Evolutionary conservation across 2,888 invertebrate species (phyloP).

Genomic region (Dendrolimus houi): DNA sequence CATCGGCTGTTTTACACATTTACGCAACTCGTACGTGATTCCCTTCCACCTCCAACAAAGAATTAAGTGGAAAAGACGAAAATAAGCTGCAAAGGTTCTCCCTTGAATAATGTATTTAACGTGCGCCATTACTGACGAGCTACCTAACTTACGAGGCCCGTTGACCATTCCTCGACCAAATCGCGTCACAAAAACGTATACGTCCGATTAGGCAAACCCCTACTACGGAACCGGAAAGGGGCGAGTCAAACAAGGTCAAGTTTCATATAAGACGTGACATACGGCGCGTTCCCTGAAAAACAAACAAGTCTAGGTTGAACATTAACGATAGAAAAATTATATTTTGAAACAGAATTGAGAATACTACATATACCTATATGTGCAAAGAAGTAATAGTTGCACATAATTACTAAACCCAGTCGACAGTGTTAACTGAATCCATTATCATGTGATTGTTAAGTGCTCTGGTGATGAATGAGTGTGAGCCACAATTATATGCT

Average conservation of each 20-base stretch:
- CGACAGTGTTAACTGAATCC: no score
- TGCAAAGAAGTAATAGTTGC: no score
- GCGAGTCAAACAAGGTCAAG: slow-evolving; percentile 14
- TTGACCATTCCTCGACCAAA: slow-evolving; percentile 14
- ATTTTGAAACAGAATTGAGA: background rate
- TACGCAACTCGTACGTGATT: slow-evolving; percentile 13
- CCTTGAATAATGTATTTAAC: slow-evolving; percentile 40
- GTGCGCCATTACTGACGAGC: slow-evolving; percentile 16
- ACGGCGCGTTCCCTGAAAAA: no score
- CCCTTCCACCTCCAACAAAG: slow-evolving; percentile 10
- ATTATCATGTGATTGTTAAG: no score
- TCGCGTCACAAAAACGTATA: slow-evolving; percentile 2
- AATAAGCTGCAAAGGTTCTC: slow-evolving; percentile 19
- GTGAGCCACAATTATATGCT: no score
- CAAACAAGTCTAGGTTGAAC: no score
- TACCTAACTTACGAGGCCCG: slow-evolving; percentile 6
- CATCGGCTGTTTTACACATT: slow-evolving; percentile 14
- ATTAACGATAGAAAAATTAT: no score
- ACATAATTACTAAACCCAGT: no score
- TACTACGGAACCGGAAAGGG: slow-evolving; percentile 1
- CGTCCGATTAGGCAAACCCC: background rate
- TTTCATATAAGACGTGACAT: slow-evolving; percentile 4
- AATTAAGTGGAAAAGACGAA: slow-evolving; percentile 16
- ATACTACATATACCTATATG: background rate
- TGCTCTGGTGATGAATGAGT: no score